Conservation (phyloP, 2,797 vertebrate genomes). For the Muraenolepis orangiensis region DNA sequence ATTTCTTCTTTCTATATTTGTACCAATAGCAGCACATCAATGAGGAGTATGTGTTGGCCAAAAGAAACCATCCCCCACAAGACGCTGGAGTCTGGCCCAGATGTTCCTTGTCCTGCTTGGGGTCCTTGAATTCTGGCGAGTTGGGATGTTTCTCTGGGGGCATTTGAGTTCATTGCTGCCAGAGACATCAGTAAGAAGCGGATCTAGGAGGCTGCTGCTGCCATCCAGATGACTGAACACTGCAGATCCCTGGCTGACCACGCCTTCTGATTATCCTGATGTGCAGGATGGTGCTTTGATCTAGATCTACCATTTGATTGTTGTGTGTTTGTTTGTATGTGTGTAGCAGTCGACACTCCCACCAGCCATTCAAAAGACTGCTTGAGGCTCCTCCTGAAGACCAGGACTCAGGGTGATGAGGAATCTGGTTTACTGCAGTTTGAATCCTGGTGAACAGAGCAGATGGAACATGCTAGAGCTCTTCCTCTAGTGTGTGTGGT, state of each 20-base stretch:
- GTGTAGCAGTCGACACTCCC: too few relatives aligned
- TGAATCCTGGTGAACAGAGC: too few relatives aligned
- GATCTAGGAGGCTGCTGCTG: conserved; percentile 9
- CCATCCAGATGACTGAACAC: conserved; percentile 8
- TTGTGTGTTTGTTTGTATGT: neutral
- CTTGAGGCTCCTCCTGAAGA: too few relatives aligned
- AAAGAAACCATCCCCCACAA: too few relatives aligned
- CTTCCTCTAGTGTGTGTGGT: too few relatives aligned
- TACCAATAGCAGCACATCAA: too few relatives aligned
- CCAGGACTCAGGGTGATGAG: too few relatives aligned
- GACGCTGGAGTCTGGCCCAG: conserved; percentile 29
- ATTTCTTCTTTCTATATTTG: too few relatives aligned
- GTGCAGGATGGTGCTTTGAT: conserved; percentile 14
- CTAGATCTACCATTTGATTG: neutral
- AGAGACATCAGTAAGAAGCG: conserved; percentile 16
- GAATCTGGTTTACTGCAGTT: too few relatives aligned
- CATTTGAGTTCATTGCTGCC: neutral
- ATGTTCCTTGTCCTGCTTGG: conserved; percentile 14
- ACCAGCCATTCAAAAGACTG: too few relatives aligned
- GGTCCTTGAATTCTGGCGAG: conserved; percentile 38
- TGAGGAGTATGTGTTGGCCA: too few relatives aligned
- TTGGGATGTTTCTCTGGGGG: conserved; percentile 33
- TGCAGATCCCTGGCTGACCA: conserved; percentile 13
- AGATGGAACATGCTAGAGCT: too few relatives aligned
- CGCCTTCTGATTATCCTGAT: conserved; percentile 26